Percentiles rank a stretch among this genome's conserved stretches.
Conservation (phyloP, 2,888 invertebrate species). For the Tholera decimalis region DNA sequence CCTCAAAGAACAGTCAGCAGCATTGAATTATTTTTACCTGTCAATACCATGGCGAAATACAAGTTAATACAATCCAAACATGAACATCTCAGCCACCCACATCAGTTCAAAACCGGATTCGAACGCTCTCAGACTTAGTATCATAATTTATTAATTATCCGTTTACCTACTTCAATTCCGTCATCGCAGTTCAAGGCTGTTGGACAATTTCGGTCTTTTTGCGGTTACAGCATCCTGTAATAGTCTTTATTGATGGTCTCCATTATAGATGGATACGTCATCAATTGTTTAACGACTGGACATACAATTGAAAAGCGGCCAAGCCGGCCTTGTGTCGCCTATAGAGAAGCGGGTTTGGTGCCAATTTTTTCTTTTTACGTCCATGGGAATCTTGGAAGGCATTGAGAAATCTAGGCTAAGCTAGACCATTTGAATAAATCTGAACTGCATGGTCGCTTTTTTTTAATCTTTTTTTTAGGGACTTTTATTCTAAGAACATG, state of each 20-base stretch:
- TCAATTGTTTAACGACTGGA: slow-evolving; percentile 43
- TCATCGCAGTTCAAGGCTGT: slow-evolving; percentile 51
- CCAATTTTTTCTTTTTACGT: slow-evolving; percentile 33
- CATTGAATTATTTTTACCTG: too few species aligned
- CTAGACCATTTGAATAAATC: not conserved
- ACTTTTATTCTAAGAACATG: too few species aligned
- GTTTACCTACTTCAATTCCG: slow-evolving; percentile 36
- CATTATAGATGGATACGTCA: slow-evolving; percentile 23
- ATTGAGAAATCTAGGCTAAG: slow-evolving; percentile 3
- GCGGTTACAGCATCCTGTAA: slow-evolving; percentile 27
- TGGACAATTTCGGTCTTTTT: slow-evolving; percentile 37
- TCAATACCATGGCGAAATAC: not conserved
- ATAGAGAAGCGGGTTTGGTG: slow-evolving; percentile 49
- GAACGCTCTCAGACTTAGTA: slow-evolving; percentile 15
- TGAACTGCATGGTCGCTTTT: too few species aligned
- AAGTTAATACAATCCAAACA: slow-evolving; percentile 25
- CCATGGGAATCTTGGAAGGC: slow-evolving; percentile 5
- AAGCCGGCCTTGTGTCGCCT: slow-evolving; percentile 45
- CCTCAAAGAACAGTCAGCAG: too few species aligned
- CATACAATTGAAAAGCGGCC: slow-evolving; percentile 24
- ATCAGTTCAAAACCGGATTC: slow-evolving; percentile 34
- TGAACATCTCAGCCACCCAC: slow-evolving; percentile 26
- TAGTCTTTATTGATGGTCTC: slow-evolving; percentile 23
- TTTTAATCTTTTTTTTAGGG: too few species aligned
- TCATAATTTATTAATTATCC: slow-evolving; percentile 52